Base-by-base conservation (phyloP, 64 coral and sea anemone species). In the Dendrophyllia cribrosa region DNA sequence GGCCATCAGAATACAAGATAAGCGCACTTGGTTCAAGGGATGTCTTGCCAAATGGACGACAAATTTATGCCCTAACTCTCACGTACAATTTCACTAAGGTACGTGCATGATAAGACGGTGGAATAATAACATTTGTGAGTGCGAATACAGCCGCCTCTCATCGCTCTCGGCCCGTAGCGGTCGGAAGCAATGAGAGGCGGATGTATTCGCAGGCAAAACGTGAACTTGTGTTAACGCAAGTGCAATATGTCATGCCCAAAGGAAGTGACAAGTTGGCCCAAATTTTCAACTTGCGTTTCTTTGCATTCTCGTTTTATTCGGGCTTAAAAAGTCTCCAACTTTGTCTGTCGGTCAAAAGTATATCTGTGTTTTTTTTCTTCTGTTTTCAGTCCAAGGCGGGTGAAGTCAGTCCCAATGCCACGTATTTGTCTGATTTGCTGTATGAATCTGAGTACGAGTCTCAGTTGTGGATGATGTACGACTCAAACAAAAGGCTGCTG, bases 401-500 rank as follows among this genome's bases (percentile, higher is more conserved):
- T 83, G 96, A 98, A 51, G 69, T 96, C 43, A 89, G 83, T 22
- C 77, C 90, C 10, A 96, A 98, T 91, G 96, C 87, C 14, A 91
- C 89, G 8, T 95, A 96, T 46, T 60, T 98, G 81, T 86, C 94
- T 78, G 96, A 98, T 15, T 68, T 98, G 51, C 55, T 98, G 3
- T 98, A 98, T 78, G 96, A 98, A 61, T 93, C 93, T 69, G 96
- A 98, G 16, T 98, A 98, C 68, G 96, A 98, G 71, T 89, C 93
- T 53, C 96, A 98, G 63, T 43, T 98, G 17, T 98, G 96, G 96
- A 98, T 98, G 81, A 15, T 98, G 14, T 98, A 96, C 34, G 96
- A 98, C 88, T 83, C 87, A 9, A 98, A 98, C 43, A 98, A 98
- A 67, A 93, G 91, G 85, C 65, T 95, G 51, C 23, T 98, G 74